phyloP scores from a whole-genome alignment of 2,888 invertebrate genomes.

The Melikaiella ostensackeni region DNA sequence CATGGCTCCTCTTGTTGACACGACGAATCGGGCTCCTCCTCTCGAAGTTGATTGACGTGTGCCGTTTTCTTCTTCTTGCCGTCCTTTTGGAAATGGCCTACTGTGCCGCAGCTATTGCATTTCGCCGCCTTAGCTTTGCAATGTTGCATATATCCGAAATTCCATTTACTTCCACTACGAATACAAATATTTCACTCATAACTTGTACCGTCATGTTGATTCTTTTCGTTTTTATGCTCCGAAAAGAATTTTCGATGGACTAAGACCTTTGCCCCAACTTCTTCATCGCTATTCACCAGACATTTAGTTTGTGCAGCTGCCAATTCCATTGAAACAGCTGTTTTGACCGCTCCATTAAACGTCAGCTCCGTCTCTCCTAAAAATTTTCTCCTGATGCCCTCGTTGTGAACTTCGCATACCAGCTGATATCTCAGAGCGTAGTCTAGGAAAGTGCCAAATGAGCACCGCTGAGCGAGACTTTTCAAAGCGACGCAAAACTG shows the following conservation, averaged over 20 bases:
- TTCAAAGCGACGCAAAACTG: constrained; percentile 56
- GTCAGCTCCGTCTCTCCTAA: constrained; percentile 52
- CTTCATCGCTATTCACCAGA: neutral
- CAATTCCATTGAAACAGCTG: constrained; percentile 47
- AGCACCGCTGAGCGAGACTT: constrained; percentile 57
- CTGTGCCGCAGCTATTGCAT: too few species aligned
- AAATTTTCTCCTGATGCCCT: constrained; percentile 52
- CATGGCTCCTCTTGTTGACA: neutral
- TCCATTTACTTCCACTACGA: constrained; percentile 26
- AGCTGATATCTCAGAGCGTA: constrained; percentile 57
- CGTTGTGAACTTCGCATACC: constrained; percentile 56
- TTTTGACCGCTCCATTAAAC: constrained; percentile 49
- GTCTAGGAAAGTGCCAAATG: constrained; percentile 58
- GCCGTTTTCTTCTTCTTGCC: too few species aligned
- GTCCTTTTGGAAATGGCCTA: too few species aligned
- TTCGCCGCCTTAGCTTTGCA: too few species aligned
- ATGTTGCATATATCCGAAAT: neutral
- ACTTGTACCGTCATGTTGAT: neutral
- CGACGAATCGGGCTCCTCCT: neutral
- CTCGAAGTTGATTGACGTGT: neutral
- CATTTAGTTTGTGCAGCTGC: constrained; percentile 1
- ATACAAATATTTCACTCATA: neutral
- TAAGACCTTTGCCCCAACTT: neutral
- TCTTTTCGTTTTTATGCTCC: neutral
- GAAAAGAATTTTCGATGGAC: neutral